Base-by-base conservation (phyloP, 2,797 vertebrate genomes). In the Coregonus ussuriensis region DNA sequence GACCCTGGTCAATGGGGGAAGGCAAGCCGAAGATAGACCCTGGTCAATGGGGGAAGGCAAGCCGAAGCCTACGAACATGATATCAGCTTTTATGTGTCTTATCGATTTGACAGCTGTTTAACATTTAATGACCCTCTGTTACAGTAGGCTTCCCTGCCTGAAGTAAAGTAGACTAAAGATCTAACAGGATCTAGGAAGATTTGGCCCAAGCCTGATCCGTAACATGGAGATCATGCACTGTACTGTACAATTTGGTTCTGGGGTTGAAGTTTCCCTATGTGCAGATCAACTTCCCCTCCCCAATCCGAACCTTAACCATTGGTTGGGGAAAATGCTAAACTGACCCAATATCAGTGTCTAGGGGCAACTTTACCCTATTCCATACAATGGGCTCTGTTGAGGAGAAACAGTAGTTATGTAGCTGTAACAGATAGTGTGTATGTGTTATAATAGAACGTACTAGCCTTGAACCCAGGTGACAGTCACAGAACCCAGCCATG, bases 41-140 rank as follows among this genome's bases (percentile, higher is more conserved):
- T 35, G 77, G 72, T 78, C 77, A 63, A n/a, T n/a, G 52, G 78
- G 67, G 65, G 82, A 77, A 78, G 11, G 4, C 35, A 66, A 25
- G 53, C 35, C 35, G 5, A 37, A 37, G 35, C 1, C 35, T 5
- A 56, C 18, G 16, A 78, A 83, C 87, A 79, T 77, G 78, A 84
- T 80, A 77, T 81, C 76, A 80, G 81, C 80, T 76, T 71, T 87
- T 77, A 79, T 80, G 76, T 51, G 53, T 73, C 74, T 80, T 78
- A 82, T 81, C 71, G 79, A 84, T 85, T 83, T 77, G 77, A 79
- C 81, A 84, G 79, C 81, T 80, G 75, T 87, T 82, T 84, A 75
- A 62, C 81, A 78, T 78, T 72, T 77, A 75, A 84, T 83, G 80
- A 81, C 37, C 15, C 80, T 73, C 51, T 63, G 73, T 69, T 77